These are phyloP conservation scores for Kradibia gibbosae DNA, from an alignment of 1,140 invertebrate genomes.

Conservation along the genomic window DNA sequence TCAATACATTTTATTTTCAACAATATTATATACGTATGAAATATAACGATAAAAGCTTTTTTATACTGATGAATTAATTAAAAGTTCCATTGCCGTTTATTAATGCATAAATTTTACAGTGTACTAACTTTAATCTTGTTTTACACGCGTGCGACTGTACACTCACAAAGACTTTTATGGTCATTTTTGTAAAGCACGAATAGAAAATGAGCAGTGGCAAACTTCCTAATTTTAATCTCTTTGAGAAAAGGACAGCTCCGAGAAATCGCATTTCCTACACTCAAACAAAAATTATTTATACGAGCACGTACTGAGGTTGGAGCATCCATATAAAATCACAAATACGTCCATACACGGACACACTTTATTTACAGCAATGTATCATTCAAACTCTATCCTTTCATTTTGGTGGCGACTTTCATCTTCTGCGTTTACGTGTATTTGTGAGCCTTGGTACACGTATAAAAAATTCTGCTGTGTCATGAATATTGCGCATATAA, in stretches of 20 bases:
- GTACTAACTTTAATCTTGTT: no score
- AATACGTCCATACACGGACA: background rate
- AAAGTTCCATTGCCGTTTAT: background rate
- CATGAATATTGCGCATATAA: background rate
- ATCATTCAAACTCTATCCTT: conserved; percentile 5
- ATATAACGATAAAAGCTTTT: no score
- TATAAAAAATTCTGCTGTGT: background rate
- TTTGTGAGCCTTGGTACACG: background rate
- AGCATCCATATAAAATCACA: no score
- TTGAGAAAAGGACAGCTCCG: conserved; percentile 32
- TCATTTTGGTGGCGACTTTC: background rate
- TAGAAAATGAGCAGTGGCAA: background rate
- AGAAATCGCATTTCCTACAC: background rate
- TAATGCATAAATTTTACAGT: background rate
- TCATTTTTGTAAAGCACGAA: conserved; percentile 12
- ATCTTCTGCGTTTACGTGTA: background rate
- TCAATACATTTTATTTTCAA: no score
- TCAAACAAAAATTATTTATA: background rate
- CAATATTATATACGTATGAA: no score
- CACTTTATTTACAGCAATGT: background rate
- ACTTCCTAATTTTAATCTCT: conserved; percentile 31
- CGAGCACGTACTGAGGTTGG: no score
- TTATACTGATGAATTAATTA: background rate
- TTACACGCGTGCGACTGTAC: no score
- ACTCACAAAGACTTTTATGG: conserved; percentile 1